Evolutionary conservation across 2,113 vertebrate species (phyloP).

Genomic region (Dipodomys ordii): DNA sequence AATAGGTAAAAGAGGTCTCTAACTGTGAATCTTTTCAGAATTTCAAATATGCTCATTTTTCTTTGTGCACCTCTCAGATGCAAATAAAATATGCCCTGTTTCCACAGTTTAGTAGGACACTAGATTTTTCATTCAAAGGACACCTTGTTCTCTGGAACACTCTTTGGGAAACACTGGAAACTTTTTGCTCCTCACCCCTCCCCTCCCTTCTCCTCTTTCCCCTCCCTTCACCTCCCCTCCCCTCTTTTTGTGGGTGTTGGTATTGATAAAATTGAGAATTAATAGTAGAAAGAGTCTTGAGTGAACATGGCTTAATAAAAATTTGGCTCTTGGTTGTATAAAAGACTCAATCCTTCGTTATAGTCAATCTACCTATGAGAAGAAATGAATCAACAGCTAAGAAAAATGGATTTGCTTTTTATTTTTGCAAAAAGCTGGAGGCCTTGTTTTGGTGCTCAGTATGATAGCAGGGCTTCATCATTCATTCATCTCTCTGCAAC

Average conservation of each 20-base stretch:
- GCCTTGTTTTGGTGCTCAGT: neutral
- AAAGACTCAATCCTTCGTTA: neutral
- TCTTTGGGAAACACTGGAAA: neutral
- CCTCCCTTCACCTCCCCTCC: no score
- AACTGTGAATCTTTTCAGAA: neutral
- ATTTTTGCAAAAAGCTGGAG: slow-evolving; percentile 5
- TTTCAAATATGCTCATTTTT: neutral
- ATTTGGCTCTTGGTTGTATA: neutral
- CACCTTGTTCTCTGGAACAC: neutral
- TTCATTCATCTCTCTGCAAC: neutral
- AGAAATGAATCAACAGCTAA: neutral
- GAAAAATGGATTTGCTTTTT: neutral
- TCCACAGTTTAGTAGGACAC: neutral
- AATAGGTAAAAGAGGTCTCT: neutral
- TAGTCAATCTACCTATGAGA: neutral
- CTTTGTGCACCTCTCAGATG: neutral
- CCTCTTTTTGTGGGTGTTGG: neutral
- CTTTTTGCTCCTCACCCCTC: neutral
- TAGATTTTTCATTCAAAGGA: neutral
- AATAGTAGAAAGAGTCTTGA: neutral
- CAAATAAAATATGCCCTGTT: neutral
- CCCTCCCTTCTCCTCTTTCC: neutral
- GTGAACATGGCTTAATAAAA: neutral
- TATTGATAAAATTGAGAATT: neutral
- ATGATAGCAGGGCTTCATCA: neutral